Evolutionary conservation across 2,888 invertebrate species (phyloP), one percentile per base, ranked within the genome.

Genomic region (Diarsia dahlii): DNA sequence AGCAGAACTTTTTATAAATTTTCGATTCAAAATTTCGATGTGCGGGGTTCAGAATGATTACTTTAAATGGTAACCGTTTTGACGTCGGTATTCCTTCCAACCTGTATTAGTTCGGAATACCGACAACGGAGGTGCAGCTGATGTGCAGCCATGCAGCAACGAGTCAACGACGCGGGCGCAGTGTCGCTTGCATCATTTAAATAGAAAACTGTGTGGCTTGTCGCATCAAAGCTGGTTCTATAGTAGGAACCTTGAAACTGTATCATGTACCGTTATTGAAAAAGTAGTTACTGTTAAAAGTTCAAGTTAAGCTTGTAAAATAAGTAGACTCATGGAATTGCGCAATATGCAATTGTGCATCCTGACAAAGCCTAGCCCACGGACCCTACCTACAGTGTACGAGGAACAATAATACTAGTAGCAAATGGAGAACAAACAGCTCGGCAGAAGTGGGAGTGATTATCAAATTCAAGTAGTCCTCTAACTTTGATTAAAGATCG

Each of bases 71-170:
- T 39, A 3, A 39, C 39, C 39, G 39, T 39, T 39, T 39, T 39
- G 39, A 39, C 39, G 39, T 39, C 39, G 39, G 39, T 39, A 39
- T 39, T 39, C 39, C 39, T 39, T 39, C 39, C 39, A 39, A 39
- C 39, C 39, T 39, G 39, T 39, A 34, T 39, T 23, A 13, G 34
- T 34, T 52, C 23, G n/a, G n/a, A 56, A 54, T 63, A 48, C 62
- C 48, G 48, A 45, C 46, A 58, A 9, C 5, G n/a, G 12, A 23
- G 76, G 12, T 45, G 74, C 45, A 54, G 12, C n/a, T 20, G 48
- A 28, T 10, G 62, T 63, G 62, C 76, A 74, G 48, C 74, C 63
- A 74, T 56, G 81, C 81, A 77, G 34, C 75, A 48, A 72, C 46
- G 34, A 80, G 60, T 56, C 74, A 70, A 73, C 54, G 74, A 63